A percentile compares a stretch with the other conserved stretches of the same genome.
Evolutionary conservation across 2,797 vertebrate species (phyloP).

Genomic region (Neomorphus geoffroyi): DNA sequence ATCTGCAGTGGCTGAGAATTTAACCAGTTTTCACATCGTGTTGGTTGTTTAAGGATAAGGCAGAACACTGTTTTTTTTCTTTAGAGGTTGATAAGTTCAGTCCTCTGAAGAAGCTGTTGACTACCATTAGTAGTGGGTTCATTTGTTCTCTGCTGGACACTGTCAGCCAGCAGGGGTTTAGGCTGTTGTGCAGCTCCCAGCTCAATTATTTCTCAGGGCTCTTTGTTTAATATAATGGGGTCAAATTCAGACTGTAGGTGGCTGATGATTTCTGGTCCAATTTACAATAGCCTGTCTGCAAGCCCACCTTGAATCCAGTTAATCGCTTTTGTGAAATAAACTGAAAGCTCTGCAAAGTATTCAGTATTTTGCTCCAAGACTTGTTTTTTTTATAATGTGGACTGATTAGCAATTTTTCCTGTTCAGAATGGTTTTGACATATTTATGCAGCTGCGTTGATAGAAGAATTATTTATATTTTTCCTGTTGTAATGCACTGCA

Average conservation of each 20-base stretch:
- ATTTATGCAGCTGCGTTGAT: background rate
- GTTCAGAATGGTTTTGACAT: background rate
- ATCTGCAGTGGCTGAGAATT: background rate
- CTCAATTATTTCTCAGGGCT: slow-evolving; percentile 67
- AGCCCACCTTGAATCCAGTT: slow-evolving; percentile 44
- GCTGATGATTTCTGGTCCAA: slow-evolving; percentile 60
- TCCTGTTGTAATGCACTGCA: background rate
- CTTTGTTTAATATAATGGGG: slow-evolving; percentile 73
- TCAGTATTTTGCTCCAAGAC: background rate
- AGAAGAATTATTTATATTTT: background rate
- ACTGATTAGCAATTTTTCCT: background rate
- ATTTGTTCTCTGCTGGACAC: slow-evolving; percentile 70
- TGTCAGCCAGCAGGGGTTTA: slow-evolving; percentile 61
- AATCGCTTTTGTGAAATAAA: slow-evolving; percentile 46
- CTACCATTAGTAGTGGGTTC: slow-evolving; percentile 67
- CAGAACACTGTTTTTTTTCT: background rate
- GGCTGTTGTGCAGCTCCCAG: slow-evolving; percentile 60
- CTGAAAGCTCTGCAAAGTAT: slow-evolving; percentile 27
- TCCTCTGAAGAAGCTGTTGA: slow-evolving; percentile 65
- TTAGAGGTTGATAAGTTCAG: slow-evolving; percentile 46
- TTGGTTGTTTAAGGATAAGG: slow-evolving; percentile 2
- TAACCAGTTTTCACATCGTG: background rate
- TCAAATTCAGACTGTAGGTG: slow-evolving; percentile 62
- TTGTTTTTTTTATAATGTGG: slow-evolving; percentile 31
- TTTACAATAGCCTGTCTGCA: slow-evolving; percentile 58